Evolutionary conservation across 2,888 invertebrate species (phyloP), one percentile per base, ranked within the genome.

Genomic region (Athalia rosae): DNA sequence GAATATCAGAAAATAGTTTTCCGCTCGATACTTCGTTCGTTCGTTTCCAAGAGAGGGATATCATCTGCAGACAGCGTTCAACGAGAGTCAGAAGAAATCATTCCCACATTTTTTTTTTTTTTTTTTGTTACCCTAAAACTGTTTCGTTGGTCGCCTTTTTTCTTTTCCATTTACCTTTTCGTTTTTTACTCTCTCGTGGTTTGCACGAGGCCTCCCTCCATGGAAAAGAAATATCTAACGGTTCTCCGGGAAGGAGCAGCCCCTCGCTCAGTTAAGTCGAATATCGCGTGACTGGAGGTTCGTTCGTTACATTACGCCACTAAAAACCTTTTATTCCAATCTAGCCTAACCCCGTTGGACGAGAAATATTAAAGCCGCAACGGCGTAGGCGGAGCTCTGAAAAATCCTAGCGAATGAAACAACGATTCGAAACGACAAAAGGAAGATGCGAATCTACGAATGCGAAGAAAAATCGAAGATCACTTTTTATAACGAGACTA

Each of bases 211-310:
- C 28, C 28, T 28, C 28, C 28, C 28, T 28, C 28, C 28, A 0
- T 28, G 53, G n/a, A n/a, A 53, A 53, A 53, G 53, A 53, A 53
- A 53, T 3, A 53, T 53, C n/a, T n/a, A 53, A 53, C 53, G 53
- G n/a, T 53, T 4, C n/a, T 53, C 53, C 3, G 53, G 9, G 53
- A 11, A 53, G n/a, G 53, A 53, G 53, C 64, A 56, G 11, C 41
- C 28, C 28, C 56, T 53, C 11, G 41, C 15, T 41, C 56, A 6
- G 4, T 9, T 8, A 56, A 58, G 56, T 69, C 41, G 56, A 56
- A 45, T 69, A 58, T 58, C 69, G 69, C 69, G 69, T 43, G 69
- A 58, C 58, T 69, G n/a, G 9, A 11, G 43, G 41, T 13, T 43
- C 3, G 56, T 69, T 58, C 56, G 56, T 69, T 69, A 69, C 43